Base-by-base conservation (phyloP, 35 echinoderm and acorn worm genomes). In the Ophiothrix spiculata region DNA sequence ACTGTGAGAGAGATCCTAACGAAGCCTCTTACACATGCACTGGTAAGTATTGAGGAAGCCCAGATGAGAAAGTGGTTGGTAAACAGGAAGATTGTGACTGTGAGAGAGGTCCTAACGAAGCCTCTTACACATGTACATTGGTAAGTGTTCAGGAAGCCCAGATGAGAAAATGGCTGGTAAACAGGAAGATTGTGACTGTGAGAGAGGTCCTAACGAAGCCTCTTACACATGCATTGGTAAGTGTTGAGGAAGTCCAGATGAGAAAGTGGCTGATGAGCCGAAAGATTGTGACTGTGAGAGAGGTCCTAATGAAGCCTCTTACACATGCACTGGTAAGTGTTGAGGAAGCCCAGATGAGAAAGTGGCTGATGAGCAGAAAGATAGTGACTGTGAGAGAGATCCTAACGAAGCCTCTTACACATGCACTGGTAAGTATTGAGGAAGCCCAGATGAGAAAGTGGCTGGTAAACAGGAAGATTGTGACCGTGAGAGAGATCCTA, bases 121-220 rank as follows among this genome's bases (percentile, higher is more conserved):
- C 95, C 95, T 33, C 86, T 98, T 32, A 87, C 84, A 31, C 84
- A 80, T n/a, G n/a, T 77, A 80, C 90, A 40, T 77, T 98, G 23
- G 85, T 98, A 28, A 91, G 95, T 36, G 87, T 98, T 10, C 91
- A 98, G 14, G 82, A 88, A 32, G 83, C 81, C n/a, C 88, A 93
- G 77, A 98, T 98, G 95, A 88, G 56, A 35, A 93, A 98, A 46
- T 98, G 95, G 95, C 37, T 98, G 8, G 84, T 80, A 56, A 94
- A 92, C 77, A 39, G 95, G 25, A 98, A 98, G 91, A 98, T 98
- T 49, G 81, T 93, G 34, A 98, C 95, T 17, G 95, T 98, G 31
- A 74, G 80, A 82, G 95, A 98, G 84, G 92, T 98, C 75, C 88
- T 98, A 8, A 93, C 91, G 1, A 98, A 98, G 79, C 95, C 95